phyloP scores from a whole-genome alignment of 2,888 invertebrate species.

The Nephrotoma flavescens region DNA sequence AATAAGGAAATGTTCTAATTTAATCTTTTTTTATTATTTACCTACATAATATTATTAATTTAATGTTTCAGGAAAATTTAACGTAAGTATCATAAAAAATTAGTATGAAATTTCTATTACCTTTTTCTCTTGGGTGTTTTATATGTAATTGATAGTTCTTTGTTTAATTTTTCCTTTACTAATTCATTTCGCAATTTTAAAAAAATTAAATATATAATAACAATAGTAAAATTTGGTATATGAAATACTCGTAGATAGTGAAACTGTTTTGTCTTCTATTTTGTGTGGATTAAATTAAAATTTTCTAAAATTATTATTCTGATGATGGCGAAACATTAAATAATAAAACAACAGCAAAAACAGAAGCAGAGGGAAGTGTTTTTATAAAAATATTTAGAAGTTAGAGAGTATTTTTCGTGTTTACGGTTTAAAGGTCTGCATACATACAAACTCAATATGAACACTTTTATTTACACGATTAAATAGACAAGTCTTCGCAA shows the following conservation, averaged over 20 bases:
- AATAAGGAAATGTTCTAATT: background rate
- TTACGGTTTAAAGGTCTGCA: too few species aligned
- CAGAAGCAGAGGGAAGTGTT: too few species aligned
- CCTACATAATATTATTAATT: background rate
- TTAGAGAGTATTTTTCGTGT: too few species aligned
- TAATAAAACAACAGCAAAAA: too few species aligned
- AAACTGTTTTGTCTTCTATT: too few species aligned
- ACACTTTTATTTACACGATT: too few species aligned
- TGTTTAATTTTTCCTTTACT: background rate
- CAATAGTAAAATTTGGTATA: background rate
- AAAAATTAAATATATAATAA: background rate
- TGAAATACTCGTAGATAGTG: background rate
- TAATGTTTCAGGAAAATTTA: background rate
- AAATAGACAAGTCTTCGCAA: too few species aligned
- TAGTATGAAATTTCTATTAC: background rate
- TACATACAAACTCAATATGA: too few species aligned
- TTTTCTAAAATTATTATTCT: too few species aligned
- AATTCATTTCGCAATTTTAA: background rate
- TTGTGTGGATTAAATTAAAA: too few species aligned
- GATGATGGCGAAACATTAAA: too few species aligned
- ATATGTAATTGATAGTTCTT: background rate
- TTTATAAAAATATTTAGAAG: too few species aligned
- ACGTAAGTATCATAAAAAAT: background rate
- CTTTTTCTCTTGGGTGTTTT: background rate
- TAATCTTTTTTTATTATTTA: background rate